phyloP scores from a whole-genome alignment of 1,140 invertebrate genomes.

The Araneus ventricosus region DNA sequence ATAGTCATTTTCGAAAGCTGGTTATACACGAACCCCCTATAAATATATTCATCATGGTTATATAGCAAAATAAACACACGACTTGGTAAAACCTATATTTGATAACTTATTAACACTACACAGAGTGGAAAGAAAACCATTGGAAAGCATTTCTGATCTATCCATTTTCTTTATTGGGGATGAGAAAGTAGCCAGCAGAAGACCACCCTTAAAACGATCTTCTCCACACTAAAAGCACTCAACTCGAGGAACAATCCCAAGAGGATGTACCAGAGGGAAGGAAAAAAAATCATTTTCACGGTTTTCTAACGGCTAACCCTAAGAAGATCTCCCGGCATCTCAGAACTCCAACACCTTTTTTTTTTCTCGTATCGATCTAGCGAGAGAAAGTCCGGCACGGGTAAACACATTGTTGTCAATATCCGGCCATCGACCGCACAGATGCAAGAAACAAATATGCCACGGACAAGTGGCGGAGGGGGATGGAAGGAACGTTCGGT shows the following conservation, averaged over 20 bases:
- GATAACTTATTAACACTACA: no score
- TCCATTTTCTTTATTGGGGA: no score
- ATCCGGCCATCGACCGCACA: slow-evolving; percentile 45
- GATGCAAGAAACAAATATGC: slow-evolving; percentile 50
- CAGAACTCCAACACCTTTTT: background rate
- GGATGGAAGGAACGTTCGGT: background rate
- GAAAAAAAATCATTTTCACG: background rate
- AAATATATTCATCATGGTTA: no score
- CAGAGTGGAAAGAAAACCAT: no score
- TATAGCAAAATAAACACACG: no score
- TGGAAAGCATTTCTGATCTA: no score
- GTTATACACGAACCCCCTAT: no score
- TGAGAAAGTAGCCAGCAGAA: no score
- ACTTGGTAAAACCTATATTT: no score
- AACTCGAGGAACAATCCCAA: background rate
- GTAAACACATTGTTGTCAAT: slow-evolving; percentile 67
- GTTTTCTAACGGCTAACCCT: background rate
- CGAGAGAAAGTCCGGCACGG: background rate
- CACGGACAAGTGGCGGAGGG: background rate
- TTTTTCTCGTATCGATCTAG: background rate
- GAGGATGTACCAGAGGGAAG: background rate
- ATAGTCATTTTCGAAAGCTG: no score
- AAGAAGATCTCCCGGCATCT: no score
- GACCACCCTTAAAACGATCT: no score
- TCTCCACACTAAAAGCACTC: background rate